Evolutionary conservation across 2,888 invertebrate genomes (phyloP).

Genomic region (Prosopocoilus inquinatus): DNA sequence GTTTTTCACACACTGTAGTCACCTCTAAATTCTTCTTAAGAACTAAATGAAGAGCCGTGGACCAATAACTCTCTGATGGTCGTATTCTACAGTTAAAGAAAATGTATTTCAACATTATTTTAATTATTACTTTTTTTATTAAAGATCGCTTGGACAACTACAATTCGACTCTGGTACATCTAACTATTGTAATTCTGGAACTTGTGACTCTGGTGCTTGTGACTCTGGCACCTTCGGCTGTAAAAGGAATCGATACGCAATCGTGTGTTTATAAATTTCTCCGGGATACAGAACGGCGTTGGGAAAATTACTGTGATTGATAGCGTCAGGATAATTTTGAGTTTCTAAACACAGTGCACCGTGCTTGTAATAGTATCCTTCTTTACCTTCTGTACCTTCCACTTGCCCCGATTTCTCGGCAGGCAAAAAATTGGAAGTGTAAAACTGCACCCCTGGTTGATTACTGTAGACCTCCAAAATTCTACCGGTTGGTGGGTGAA

Average conservation of each 20-base stretch:
- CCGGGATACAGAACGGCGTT: constrained; percentile 70
- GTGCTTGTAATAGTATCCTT: constrained; percentile 68
- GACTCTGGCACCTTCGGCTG: too few species aligned
- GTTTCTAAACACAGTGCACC: constrained; percentile 87
- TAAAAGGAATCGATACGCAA: constrained; percentile 41
- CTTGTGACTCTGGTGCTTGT: too few species aligned
- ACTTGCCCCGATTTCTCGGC: constrained; percentile 42
- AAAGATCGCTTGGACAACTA: too few species aligned
- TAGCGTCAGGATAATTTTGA: constrained; percentile 89
- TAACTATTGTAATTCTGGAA: too few species aligned
- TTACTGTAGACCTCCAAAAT: constrained; percentile 78
- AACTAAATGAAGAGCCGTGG: too few species aligned
- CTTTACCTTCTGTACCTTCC: constrained; percentile 64
- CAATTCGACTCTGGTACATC: too few species aligned
- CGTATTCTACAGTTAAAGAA: too few species aligned
- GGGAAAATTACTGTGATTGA: constrained; percentile 81
- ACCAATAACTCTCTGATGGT: too few species aligned
- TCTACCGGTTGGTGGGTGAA: constrained; percentile 69
- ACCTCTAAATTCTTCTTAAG: too few species aligned
- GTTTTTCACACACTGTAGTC: too few species aligned
- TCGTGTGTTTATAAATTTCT: constrained; percentile 65
- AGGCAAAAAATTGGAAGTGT: constrained; percentile 77
- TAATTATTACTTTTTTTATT: too few species aligned
- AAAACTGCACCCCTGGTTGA: constrained; percentile 89
- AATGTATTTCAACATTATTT: too few species aligned